A percentile compares a stretch with the other conserved stretches of the same genome.
Evolutionary conservation across 2,888 invertebrate species (phyloP).

Genomic region (Agrilus cyanescens): DNA sequence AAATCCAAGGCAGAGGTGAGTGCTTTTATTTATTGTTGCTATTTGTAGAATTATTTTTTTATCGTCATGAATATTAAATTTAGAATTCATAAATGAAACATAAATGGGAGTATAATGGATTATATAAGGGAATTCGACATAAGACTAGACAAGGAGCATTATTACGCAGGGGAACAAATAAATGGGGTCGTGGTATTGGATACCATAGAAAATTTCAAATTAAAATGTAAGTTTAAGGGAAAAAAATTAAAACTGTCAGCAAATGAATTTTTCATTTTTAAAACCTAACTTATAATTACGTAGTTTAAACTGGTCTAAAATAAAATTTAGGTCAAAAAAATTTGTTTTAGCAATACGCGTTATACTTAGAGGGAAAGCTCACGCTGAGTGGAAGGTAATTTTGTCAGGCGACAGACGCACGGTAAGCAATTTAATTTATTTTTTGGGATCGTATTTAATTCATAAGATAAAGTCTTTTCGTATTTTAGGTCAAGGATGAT

Average conservation of each 20-base stretch:
- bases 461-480: background rate
- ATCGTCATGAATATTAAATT: no score
- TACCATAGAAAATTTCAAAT: constrained; percentile 62
- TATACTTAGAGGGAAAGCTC: constrained; percentile 60
- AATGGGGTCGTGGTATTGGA: constrained; percentile 56
- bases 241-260: constrained; percentile 1
- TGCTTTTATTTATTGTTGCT: no score
- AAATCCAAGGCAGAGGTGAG: no score
- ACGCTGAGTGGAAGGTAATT: constrained; percentile 66
- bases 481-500: constrained; percentile 47
- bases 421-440: constrained; percentile 30
- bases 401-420: constrained; percentile 60
- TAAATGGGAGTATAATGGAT: constrained; percentile 43
- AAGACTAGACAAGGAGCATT: constrained; percentile 59
- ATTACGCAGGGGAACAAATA: constrained; percentile 61
- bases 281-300: background rate
- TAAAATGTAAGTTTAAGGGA: constrained; percentile 46
- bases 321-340: background rate
- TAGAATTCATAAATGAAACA: no score
- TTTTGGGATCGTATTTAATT: background rate
- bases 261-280: background rate
- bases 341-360: constrained; percentile 47
- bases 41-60: no score
- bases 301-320: background rate
- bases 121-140: constrained; percentile 68